Conservation (phyloP, 2,888 invertebrate species). For the Saturnia japonica region DNA sequence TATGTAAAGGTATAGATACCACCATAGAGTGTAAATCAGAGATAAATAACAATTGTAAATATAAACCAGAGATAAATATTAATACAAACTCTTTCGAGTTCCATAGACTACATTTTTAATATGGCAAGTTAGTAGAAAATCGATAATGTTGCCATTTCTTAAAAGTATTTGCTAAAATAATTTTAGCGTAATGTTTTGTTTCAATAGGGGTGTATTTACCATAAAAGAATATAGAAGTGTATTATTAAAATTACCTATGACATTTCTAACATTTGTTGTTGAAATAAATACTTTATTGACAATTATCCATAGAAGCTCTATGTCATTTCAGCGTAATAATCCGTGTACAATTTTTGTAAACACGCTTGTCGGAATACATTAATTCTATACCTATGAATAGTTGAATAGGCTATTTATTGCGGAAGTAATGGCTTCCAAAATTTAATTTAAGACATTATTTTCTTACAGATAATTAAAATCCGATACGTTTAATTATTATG, state of each 20-base stretch:
- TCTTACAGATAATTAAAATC: conserved; percentile 56
- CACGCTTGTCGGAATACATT: conserved; percentile 81
- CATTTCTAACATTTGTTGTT: conserved; percentile 40
- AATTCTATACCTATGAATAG: conserved; percentile 69
- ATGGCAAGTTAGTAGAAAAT: conserved; percentile 60
- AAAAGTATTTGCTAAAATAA: conserved; percentile 54
- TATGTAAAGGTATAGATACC: too few species aligned
- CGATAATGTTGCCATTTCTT: conserved; percentile 73
- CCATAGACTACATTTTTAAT: conserved; percentile 21
- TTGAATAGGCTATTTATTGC: conserved; percentile 79
- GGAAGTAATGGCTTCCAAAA: conserved; percentile 83
- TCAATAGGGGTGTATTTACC: conserved; percentile 63
- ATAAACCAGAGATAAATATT: too few species aligned
- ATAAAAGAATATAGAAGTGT: conserved; percentile 44
- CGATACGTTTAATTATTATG: conserved; percentile 40
- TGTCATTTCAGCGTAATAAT: conserved; percentile 58
- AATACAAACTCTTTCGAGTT: not conserved
- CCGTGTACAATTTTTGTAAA: conserved; percentile 81
- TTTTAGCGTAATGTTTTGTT: conserved; percentile 55
- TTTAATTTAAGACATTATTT: conserved; percentile 75
- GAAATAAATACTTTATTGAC: conserved; percentile 61
- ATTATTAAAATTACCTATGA: conserved; percentile 39
- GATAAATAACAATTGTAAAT: not conserved
- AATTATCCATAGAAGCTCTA: conserved; percentile 48
- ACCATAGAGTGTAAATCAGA: too few species aligned